A percentile compares a stretch with the other conserved stretches of the same genome.
Evolutionary conservation across 2,113 vertebrate genomes (phyloP).

Genomic region (Dinomys branickii): DNA sequence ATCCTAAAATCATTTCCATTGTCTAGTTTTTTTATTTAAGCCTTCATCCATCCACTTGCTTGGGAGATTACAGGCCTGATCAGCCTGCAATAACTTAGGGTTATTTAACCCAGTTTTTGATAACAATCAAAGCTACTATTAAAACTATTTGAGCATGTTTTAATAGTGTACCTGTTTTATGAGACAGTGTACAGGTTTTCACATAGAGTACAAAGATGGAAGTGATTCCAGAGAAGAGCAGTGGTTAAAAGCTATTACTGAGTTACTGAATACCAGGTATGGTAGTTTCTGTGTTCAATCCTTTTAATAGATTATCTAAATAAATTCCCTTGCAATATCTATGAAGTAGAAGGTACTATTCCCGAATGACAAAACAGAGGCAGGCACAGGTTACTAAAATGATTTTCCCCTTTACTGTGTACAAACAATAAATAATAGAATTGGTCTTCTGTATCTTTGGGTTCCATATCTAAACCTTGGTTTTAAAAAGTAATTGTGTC

Average conservation of each 20-base stretch:
- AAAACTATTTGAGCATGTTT: neutral
- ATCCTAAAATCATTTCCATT: no score
- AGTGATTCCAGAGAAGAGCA: neutral
- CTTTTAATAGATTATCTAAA: conserved; percentile 23
- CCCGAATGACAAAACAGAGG: neutral
- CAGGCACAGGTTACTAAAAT: neutral
- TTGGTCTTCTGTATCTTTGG: neutral
- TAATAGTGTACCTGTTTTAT: neutral
- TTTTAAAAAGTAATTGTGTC: neutral
- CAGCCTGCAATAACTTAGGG: no score
- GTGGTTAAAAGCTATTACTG: neutral
- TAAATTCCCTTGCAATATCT: neutral
- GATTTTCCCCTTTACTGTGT: neutral
- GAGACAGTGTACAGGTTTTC: neutral
- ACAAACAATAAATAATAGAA: neutral
- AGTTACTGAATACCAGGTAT: neutral
- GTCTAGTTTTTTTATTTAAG: no score
- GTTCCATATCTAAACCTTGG: neutral
- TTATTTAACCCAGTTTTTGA: no score
- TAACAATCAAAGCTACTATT: no score
- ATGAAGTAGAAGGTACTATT: neutral
- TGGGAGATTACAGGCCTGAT: no score
- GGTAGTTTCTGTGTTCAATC: neutral
- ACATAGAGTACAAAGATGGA: neutral
- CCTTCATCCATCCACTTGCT: no score